phyloP scores from a whole-genome alignment of 2,797 vertebrate species.

The Pristis pectinata region DNA sequence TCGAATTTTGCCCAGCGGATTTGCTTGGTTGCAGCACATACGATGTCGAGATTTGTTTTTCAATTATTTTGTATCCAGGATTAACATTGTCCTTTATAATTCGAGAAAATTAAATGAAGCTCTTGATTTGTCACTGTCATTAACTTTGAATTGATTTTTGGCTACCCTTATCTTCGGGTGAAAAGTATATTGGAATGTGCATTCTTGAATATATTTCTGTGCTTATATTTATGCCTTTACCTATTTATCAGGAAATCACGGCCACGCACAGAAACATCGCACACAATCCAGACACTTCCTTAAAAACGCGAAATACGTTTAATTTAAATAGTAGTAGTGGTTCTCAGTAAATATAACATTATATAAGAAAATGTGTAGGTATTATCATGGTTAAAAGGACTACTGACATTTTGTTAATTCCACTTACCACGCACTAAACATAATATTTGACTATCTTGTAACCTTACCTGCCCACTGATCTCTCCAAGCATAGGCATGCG shows the following conservation, averaged over 20 bases:
- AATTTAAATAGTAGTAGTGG: background rate
- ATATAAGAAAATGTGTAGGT: background rate
- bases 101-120: too few relatives aligned
- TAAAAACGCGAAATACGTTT: too few relatives aligned
- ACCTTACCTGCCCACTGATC: conserved; percentile 39
- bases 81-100: background rate
- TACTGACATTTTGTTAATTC: background rate
- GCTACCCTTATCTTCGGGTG: background rate
- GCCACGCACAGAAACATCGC: background rate
- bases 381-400: background rate
- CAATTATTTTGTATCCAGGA: background rate
- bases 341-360: background rate
- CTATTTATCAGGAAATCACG: background rate
- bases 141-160: background rate
- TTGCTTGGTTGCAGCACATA: background rate
- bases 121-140: background rate
- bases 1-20: background rate
- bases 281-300: too few relatives aligned
- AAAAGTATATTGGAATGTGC: background rate
- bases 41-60: background rate
- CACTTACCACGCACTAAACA: too few relatives aligned
- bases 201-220: background rate
- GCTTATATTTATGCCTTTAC: background rate
- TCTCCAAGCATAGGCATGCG: conserved; percentile 41
- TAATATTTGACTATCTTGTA: background rate